phyloP scores from a whole-genome alignment of 2,113 vertebrate species.

The Istiophorus platypterus region DNA sequence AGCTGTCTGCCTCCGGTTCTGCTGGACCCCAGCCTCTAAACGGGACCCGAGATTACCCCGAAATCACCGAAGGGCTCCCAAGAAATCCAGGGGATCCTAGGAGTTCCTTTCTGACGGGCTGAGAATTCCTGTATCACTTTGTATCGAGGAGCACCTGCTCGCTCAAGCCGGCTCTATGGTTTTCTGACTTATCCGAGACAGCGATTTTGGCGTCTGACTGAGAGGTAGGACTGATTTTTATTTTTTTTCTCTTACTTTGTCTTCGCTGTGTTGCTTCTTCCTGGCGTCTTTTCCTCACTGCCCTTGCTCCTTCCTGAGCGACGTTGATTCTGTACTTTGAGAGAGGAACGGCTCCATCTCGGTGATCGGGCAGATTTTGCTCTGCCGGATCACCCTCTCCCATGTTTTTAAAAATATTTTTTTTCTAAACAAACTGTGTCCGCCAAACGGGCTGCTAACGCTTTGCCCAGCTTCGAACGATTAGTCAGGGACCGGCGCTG shows the following conservation, averaged over 20 bases:
- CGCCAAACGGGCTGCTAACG: neutral
- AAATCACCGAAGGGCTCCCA: constrained; percentile 11
- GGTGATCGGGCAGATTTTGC: constrained; percentile 51
- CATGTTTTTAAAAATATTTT: too few relatives aligned
- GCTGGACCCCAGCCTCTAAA: constrained; percentile 64
- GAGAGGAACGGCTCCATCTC: constrained; percentile 16
- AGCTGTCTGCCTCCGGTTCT: constrained; percentile 49
- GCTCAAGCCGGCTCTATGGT: constrained; percentile 56
- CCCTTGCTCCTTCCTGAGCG: constrained; percentile 1
- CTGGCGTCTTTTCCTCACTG: neutral
- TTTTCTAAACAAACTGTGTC: constrained; percentile 7
- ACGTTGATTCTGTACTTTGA: constrained; percentile 45
- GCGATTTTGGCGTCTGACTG: constrained; percentile 56
- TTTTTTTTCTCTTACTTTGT: constrained; percentile 37
- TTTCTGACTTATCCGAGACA: constrained; percentile 57
- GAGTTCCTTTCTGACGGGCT: constrained; percentile 40
- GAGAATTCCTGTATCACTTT: constrained; percentile 33
- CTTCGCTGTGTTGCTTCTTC: constrained; percentile 34
- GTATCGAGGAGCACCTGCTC: constrained; percentile 30
- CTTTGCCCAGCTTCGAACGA: constrained; percentile 23
- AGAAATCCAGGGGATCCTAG: constrained; percentile 46
- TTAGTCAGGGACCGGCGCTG: constrained; percentile 45
- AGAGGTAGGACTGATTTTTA: constrained; percentile 76
- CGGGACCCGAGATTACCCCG: constrained; percentile 59
- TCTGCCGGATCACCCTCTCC: neutral